A percentile compares a stretch with the other conserved stretches of the same genome.
These are phyloP conservation scores for Antechinus stuartii DNA, from an alignment of 2,113 vertebrate genomes.

Conservation along the genomic window DNA sequence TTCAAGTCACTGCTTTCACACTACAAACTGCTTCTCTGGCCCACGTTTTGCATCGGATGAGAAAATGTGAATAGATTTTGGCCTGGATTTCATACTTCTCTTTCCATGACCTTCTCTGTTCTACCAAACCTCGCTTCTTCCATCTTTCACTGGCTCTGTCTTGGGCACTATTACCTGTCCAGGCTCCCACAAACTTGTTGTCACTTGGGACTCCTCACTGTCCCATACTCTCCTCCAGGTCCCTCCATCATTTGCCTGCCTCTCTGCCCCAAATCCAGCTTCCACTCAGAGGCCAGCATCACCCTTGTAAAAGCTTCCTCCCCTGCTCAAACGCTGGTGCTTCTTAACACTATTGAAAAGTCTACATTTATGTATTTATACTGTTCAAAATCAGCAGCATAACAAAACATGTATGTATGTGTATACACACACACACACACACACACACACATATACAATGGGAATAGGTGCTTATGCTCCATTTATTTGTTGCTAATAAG, in stretches of 20 bases:
- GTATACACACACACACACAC: neutral
- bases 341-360: neutral
- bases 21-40: neutral
- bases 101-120: neutral
- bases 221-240: neutral
- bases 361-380: neutral
- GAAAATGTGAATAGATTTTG: neutral
- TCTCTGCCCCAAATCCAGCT: neutral
- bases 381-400: neutral
- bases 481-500: neutral
- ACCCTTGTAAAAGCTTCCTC: neutral
- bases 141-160: neutral
- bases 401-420: neutral
- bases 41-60: neutral
- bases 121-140: neutral
- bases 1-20: neutral
- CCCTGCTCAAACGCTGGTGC: neutral
- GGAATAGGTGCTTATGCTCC: neutral
- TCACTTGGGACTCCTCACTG: neutral
- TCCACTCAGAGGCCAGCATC: neutral
- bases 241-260: too few relatives aligned
- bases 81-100: too few relatives aligned
- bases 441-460: too few relatives aligned
- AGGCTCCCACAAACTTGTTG: neutral
- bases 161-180: neutral